Evolutionary conservation across 2,888 invertebrate genomes (phyloP), one percentile per base, ranked within the genome.

Genomic region (Idaea dimidiata): DNA sequence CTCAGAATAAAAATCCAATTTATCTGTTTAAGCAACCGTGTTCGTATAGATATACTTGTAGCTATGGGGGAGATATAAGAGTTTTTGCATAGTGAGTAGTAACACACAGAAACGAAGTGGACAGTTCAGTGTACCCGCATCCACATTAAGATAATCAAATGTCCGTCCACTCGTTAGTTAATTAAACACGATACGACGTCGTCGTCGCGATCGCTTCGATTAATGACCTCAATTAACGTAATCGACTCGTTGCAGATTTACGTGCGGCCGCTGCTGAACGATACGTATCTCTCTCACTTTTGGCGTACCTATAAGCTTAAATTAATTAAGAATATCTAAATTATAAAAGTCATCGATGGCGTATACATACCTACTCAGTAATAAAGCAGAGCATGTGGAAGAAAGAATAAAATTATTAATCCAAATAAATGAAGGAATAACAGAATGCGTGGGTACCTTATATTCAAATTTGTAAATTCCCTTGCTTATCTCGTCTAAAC

Each of bases 181-280:
- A 91, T 91, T 90, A 90, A 91, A 89, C 88, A 84, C 87, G 89
- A 88, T 89, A 89, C 86, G 83, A 74, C 79, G 82, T 84, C 80
- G 80, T 81, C 80, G 80, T 81, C 80, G 83, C 82, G 84, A 87
- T 87, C 81, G 81, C 77, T 73, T 74, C 86, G 82, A 87, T 88
- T 89, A 89, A 91, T 87, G 87, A 83, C 82, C 81, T 86, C 87
- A 86, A 90, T 90, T 88, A 90, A 83, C 83, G 82, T 88, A 89
- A 90, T 89, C 88, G 88, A 84, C 84, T 83, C 79, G 79, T 84
- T 73, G 87, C 85, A 82, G 84, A 90, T 88, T 87, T 87, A 87
- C 84, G 81, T 81, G 72, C 80, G 75, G 77, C 74, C 60, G 61
- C 61, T 60, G 64, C 54, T 55, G 16, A 55, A 16, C 8, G 17